Percentiles rank a stretch among this genome's conserved stretches.
phyloP scores from a whole-genome alignment of 2,888 invertebrate species.

The Trichopria drosophilae region DNA sequence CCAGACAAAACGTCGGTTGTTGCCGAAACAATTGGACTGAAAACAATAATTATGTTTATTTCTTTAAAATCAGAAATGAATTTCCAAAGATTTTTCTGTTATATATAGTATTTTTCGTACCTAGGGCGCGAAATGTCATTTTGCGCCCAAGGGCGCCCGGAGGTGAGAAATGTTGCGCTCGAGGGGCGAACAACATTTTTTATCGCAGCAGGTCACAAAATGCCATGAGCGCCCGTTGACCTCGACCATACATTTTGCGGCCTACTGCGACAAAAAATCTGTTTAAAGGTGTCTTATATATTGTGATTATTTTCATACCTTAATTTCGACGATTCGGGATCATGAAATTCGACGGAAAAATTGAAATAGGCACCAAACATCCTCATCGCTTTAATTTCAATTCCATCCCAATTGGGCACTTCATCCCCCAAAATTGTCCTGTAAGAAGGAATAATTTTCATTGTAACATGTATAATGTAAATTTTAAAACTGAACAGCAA shows the following conservation, averaged over 20 bases:
- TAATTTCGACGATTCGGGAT: constrained; percentile 60
- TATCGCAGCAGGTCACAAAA: no score
- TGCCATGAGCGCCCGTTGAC: no score
- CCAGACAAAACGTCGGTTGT: constrained; percentile 62
- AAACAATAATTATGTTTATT: constrained; percentile 22
- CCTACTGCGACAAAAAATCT: no score
- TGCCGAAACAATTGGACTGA: constrained; percentile 67
- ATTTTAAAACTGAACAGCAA: neutral
- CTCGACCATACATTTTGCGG: no score
- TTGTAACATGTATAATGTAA: neutral
- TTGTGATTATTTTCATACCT: constrained; percentile 51
- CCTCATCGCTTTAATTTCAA: constrained; percentile 71
- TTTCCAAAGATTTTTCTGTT: neutral
- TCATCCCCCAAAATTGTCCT: constrained; percentile 58
- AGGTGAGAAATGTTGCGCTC: no score
- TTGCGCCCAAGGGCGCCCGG: no score
- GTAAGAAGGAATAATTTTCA: constrained; percentile 26
- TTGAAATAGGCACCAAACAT: constrained; percentile 69
- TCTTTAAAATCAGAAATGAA: neutral
- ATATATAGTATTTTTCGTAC: no score
- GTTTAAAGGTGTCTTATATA: no score
- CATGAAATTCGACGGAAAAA: constrained; percentile 72
- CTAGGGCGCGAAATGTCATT: no score
- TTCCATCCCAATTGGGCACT: constrained; percentile 69
- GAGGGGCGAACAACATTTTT: no score